phyloP scores from a whole-genome alignment of 2,113 vertebrate genomes.

The Diphyllodes magnificus region DNA sequence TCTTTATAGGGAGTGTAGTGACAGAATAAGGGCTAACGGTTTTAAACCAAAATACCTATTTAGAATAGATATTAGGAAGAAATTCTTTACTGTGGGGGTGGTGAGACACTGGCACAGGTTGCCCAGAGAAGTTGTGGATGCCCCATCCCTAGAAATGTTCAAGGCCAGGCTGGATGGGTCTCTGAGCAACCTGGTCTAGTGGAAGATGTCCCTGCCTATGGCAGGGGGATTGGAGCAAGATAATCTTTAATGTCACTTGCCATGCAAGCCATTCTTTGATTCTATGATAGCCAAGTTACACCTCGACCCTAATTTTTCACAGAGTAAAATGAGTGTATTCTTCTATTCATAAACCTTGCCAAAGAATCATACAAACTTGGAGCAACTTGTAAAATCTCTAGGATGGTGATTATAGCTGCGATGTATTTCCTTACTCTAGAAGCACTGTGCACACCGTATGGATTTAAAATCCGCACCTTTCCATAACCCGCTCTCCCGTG shows the following conservation, averaged over 20 bases:
- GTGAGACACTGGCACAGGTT: neutral
- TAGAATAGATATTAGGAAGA: neutral
- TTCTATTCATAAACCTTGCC: neutral
- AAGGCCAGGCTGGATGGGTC: neutral
- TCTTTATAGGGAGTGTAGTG: neutral
- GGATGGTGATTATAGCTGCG: neutral
- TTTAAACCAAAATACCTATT: neutral
- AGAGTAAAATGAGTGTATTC: neutral
- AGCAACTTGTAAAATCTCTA: neutral
- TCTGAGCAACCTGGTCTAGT: neutral
- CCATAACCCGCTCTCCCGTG: neutral
- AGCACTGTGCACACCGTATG: accelerated
- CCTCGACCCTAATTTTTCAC: neutral
- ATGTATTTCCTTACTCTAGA: neutral
- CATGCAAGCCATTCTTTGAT: neutral
- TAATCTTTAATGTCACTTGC: neutral
- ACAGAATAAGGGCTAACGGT: accelerated
- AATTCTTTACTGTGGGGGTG: neutral
- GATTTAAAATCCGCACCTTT: accelerated
- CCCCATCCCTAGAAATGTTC: neutral
- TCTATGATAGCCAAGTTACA: neutral
- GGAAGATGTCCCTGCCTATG: no score
- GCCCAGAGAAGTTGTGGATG: neutral
- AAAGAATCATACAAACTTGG: neutral
- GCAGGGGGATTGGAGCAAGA: neutral